Percentiles rank a stretch among this genome's conserved stretches.
Conservation (phyloP, 2,113 vertebrate genomes). For the Thinocorus orbignyianus region DNA sequence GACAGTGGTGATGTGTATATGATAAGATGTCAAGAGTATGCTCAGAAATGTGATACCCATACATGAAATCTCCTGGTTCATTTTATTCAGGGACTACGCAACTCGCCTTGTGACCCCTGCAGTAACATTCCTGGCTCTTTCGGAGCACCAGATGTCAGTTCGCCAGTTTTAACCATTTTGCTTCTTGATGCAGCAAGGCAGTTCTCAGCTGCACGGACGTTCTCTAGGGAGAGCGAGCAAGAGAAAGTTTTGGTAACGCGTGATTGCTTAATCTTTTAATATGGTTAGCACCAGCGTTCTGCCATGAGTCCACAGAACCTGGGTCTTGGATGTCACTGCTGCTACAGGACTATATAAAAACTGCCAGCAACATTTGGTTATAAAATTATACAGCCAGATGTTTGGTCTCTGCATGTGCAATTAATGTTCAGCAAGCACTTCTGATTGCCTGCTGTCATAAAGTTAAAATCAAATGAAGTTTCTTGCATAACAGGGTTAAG, state of each 20-base stretch:
- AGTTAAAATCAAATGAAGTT: neutral
- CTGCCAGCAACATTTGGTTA: neutral
- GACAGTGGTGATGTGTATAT: conserved; percentile 41
- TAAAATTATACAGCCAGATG: neutral
- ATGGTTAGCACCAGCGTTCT: neutral
- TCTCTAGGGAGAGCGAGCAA: neutral
- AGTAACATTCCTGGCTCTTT: conserved; percentile 36
- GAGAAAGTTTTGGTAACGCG: neutral
- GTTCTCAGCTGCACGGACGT: neutral
- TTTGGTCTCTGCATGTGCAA: neutral
- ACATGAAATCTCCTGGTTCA: conserved; percentile 6
- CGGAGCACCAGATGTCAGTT: conserved; percentile 25
- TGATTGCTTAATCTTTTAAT: neutral
- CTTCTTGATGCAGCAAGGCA: neutral
- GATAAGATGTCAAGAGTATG: conserved; percentile 45
- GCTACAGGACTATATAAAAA: neutral
- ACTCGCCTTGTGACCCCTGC: conserved; percentile 40
- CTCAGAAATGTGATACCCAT: conserved; percentile 55
- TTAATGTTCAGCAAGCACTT: neutral
- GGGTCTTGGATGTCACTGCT: neutral
- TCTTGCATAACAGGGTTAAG: neutral
- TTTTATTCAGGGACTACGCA: neutral
- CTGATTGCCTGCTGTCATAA: neutral
- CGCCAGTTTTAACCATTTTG: conserved; percentile 24
- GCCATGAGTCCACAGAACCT: neutral